These are phyloP conservation scores for Amblyornis subalaris DNA, from an alignment of 2,113 vertebrate genomes.

Conservation along the genomic window DNA sequence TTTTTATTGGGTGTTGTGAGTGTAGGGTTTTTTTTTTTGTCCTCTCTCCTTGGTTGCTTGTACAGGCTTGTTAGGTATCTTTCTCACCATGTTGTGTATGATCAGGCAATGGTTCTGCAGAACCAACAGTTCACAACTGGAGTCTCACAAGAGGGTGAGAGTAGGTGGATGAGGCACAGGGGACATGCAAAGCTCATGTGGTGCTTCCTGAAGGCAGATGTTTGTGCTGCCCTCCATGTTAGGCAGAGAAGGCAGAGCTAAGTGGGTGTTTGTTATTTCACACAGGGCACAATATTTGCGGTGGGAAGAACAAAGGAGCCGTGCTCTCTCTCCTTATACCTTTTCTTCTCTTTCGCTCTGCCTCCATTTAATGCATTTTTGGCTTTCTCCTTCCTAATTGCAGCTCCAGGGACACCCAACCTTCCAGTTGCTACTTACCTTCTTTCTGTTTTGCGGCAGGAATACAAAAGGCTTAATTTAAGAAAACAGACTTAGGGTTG, in stretches of 20 bases:
- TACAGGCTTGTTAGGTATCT: rapidly evolving
- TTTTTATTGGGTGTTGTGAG: not conserved
- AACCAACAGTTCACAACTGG: not conserved
- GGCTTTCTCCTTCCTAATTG: not conserved
- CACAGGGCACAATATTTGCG: rapidly evolving
- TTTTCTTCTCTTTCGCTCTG: not conserved
- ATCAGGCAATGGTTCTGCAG: not conserved
- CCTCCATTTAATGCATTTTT: not conserved
- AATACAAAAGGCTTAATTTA: not conserved
- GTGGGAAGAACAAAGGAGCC: not conserved
- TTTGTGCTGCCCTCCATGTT: not conserved
- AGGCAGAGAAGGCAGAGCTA: not conserved
- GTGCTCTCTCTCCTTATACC: rapidly evolving
- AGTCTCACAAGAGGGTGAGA: not conserved
- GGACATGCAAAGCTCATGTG: rapidly evolving
- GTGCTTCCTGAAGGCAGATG: not conserved
- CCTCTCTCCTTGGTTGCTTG: not conserved
- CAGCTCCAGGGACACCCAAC: not conserved
- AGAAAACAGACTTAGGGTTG: not conserved
- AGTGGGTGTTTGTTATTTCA: not conserved
- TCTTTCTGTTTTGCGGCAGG: not conserved
- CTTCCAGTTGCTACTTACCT: not conserved
- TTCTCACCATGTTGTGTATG: rapidly evolving
- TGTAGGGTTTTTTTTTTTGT: rapidly evolving
- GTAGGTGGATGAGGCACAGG: rapidly evolving